Conservation (phyloP, 2,113 vertebrate genomes). For the Micromys minutus region DNA sequence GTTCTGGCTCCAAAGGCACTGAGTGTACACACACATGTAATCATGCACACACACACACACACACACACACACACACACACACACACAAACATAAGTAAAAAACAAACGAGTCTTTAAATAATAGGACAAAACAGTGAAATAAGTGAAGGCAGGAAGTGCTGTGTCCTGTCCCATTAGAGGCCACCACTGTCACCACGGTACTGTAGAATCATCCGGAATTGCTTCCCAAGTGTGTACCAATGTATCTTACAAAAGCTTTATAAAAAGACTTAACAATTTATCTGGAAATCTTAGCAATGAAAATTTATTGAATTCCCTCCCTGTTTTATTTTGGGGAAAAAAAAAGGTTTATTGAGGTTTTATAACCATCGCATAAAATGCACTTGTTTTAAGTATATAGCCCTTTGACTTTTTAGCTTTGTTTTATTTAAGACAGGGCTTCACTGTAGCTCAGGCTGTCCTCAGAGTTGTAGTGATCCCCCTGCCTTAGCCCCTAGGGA, state of each 20-base stretch:
- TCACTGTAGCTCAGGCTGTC: not conserved
- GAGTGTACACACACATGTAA: not conserved
- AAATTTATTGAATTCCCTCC: not conserved
- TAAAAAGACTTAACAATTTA: not conserved
- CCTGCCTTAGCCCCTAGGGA: not conserved
- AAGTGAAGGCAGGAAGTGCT: not conserved
- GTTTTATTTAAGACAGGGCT: not conserved
- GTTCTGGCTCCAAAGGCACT: not conserved
- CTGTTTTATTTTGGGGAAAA: conserved; percentile 28
- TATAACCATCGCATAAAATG: not conserved
- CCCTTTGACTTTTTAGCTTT: not conserved
- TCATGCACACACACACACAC: not conserved
- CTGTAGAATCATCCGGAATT: not conserved
- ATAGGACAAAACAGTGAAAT: not conserved
- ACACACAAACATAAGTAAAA: not conserved
- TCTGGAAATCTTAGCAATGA: not conserved
- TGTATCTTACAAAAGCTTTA: not conserved
- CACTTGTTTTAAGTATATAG: not conserved
- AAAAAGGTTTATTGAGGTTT: not conserved
- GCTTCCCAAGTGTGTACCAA: not conserved
- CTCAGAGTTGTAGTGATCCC: not conserved
- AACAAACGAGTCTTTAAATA: not conserved
- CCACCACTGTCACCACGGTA: not conserved
- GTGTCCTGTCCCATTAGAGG: not conserved
- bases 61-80: not conserved